Base-by-base conservation (phyloP, 2,113 vertebrate species). In the Proteles cristata region DNA sequence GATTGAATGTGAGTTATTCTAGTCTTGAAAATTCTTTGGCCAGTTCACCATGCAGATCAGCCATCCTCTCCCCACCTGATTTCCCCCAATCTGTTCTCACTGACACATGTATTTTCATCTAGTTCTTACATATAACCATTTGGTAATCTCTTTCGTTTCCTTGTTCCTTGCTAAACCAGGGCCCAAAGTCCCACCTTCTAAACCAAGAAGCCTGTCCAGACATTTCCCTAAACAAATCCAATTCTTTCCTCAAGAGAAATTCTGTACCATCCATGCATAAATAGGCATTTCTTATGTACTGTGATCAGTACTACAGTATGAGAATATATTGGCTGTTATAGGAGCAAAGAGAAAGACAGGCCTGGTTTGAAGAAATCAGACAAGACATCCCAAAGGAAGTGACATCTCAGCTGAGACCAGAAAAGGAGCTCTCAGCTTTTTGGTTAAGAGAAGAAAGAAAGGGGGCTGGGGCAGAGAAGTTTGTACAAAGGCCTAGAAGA, bases 231-330 rank as follows among this genome's bases (percentile, higher is more conserved):
- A 93, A 87, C 9, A 73, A 94, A 92, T 87, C 4, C 21, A 87
- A 33, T 68, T 66, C 16, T 21, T 79, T 76, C 68, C 81, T 93
- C 16, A 83, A 90, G 28, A 97, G 68, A 92, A 89, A n/a, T 74
- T 39, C 26, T 35, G 15, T 48, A 33, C 11, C 35, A 35, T 71
- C 28, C 66, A 10, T 61, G 58, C 58, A 61, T 9, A 61, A 28
- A 65, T 7, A 33, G 21, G 23, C 39, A 31, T 45, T 61, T 48
- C 43, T 28, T 35, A 31, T 0, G 5, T 8, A 3, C 1, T 19
- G 10, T 28, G 21, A 71, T 26, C 58, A 63, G 31, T 7, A 45
- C 35, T 39, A 7, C 5, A 10, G 14, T 2, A 2, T 53, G 25
- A 5, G 61, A 68, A 33, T 9, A 19, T 16, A 16, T 0, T 4